Evolutionary conservation across 2,888 invertebrate species (phyloP), one percentile per base, ranked within the genome.

Genomic region (Labia minor): DNA sequence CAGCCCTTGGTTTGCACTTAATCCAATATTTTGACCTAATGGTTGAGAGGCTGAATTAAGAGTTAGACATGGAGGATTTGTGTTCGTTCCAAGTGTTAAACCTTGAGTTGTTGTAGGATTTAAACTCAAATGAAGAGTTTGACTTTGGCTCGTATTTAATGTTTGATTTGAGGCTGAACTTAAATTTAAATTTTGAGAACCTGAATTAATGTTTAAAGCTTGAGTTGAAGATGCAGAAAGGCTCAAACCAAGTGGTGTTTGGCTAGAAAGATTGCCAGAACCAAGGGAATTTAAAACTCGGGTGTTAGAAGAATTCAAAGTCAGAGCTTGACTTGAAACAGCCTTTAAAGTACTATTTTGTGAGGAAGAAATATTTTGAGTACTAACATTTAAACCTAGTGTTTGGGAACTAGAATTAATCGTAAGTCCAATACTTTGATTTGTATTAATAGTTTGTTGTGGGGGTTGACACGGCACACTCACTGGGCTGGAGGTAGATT

Each of bases 71-170:
- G 4, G 49, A 49, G 49, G 49, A 49, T 49, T 49, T 10, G 49
- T 49, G 14, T 49, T 49, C 16, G 49, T n/a, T 49, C 49, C 49
- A n/a, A 49, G 49, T 49, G 49, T 10, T 49, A 49, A n/a, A 11
- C n/a, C 49, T 49, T 49, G 49, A 49, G n/a, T 49, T 3, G 49
- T 49, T 49, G 49, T 14, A 8, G 49, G 49, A 49, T 49, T 49
- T 49, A 49, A 49, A 49, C 49, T 49, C 16, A 49, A 49, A 49
- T 49, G 49, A 49, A 49, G 49, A n/a, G 49, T 49, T n/a, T 49
- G 49, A 49, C 16, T 49, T 49, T 49, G 49, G n/a, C n/a, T 49
- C 14, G 49, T 3, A 49, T 49, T 49, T n/a, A 49, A 16, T 10
- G 49, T 8, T 49, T 49, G 49, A 49, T 49, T 49, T 49, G 49